phyloP scores from a whole-genome alignment of 2,888 invertebrate species.

The Eudemis profundana region DNA sequence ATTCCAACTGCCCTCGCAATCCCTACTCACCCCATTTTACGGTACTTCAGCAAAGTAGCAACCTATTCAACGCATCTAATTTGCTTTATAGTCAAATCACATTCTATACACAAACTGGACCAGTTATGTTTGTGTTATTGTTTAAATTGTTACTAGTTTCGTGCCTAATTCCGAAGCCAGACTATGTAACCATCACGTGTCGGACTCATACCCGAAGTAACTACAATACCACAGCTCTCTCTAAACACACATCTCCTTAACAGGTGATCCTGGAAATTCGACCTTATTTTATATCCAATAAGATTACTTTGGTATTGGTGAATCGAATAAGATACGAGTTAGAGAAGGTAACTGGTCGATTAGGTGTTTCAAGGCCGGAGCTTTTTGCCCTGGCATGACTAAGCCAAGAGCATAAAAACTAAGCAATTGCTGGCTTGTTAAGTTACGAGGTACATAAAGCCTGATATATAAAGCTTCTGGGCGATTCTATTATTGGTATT shows the following conservation, averaged over 20 bases:
- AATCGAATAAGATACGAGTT: constrained; percentile 8
- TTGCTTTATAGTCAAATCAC: background rate
- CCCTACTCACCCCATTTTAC: too few species aligned
- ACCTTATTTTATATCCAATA: background rate
- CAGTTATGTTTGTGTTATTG: constrained; percentile 28
- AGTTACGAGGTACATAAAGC: constrained; percentile 34
- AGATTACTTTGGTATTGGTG: background rate
- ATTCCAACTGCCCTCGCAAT: too few species aligned
- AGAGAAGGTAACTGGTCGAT: constrained; percentile 49
- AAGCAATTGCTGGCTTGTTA: constrained; percentile 41
- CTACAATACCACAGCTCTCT: background rate
- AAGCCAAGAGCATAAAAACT: constrained; percentile 53
- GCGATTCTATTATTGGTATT: constrained; percentile 5
- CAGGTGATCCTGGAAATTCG: background rate
- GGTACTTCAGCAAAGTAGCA: background rate
- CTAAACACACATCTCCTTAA: background rate
- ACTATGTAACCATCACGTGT: constrained; percentile 71
- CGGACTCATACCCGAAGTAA: constrained; percentile 42
- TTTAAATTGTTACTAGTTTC: constrained; percentile 26
- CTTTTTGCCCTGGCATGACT: constrained; percentile 77
- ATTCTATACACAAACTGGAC: constrained; percentile 24
- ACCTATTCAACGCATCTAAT: background rate
- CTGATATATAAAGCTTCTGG: constrained; percentile 21
- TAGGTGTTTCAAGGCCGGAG: constrained; percentile 70
- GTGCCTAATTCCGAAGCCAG: constrained; percentile 58